Base-by-base conservation (phyloP, 2,113 vertebrate genomes). In the Piaya cayana region DNA sequence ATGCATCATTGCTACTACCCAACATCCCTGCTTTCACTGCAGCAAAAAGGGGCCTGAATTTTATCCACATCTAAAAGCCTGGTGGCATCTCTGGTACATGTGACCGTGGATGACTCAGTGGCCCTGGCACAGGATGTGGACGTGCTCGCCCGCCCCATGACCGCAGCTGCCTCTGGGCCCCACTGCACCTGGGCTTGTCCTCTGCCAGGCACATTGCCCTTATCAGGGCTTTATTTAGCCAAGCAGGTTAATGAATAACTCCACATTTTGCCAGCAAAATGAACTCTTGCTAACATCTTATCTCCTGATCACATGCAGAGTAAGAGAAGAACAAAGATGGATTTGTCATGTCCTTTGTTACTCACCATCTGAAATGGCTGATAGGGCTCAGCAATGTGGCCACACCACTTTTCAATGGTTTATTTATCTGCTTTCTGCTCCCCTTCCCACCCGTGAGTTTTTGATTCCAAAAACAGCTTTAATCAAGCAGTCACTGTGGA, bases 231-330 rank as follows among this genome's bases (percentile, higher is more conserved):
- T 82, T 92, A 83, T 88, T 94, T 63, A 65, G 59, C 52, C 74
- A 92, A 72, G 45, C 8, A 5, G 68, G 76, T 95, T 97, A 98
- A 97, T 97, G 91, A 95, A 88, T 86, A 97, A 92, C 82, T 15
- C 88, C 14, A 6, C 77, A 82, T 82, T 89, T 96, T 14, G 3
- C 80, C 84, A 88, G 77, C 1, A 16, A 70, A 95, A 78, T 26
- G 62, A 96, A 70, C 91, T 70, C 55, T 81, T 6, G 2, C 78
- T 52, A 23, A 32, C 3, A 1, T 11, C 80, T 90, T 96, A 96
- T 96, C 96, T 93, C 49, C 64, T 0, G 0, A 64, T 91, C 27
- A 0, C 1, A 12, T 0, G 0, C 72, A 25, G 55, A 1, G 8
- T 84, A 74, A n/a, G 50, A 86, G 71, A 70, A 72, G 92, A 96